These are phyloP conservation scores for Harmothoe impar DNA, from an alignment of 2,888 invertebrate genomes.

Conservation along the genomic window DNA sequence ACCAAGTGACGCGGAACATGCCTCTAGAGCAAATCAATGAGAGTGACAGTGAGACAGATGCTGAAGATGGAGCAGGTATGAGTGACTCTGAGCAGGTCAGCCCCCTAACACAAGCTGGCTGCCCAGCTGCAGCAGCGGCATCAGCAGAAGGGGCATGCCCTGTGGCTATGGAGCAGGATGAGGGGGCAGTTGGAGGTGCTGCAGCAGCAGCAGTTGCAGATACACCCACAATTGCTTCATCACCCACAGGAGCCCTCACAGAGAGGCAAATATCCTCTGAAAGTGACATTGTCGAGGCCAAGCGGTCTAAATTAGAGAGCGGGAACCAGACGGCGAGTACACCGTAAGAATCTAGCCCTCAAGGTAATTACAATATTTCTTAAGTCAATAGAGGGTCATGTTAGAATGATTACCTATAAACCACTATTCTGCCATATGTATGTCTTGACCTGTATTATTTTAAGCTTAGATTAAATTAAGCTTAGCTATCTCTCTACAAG, in stretches of 20 bases:
- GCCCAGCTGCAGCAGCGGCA: not conserved
- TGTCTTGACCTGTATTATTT: too few species aligned
- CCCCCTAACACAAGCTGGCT: not conserved
- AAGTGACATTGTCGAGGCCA: slow-evolving; percentile 51
- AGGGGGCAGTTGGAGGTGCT: not conserved
- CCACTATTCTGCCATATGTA: too few species aligned
- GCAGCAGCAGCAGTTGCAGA: slow-evolving; percentile 26
- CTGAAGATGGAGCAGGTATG: not conserved
- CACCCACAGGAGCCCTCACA: slow-evolving; percentile 32
- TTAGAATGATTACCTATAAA: too few species aligned
- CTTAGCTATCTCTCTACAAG: too few species aligned
- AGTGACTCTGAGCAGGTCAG: not conserved
- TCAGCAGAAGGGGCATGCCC: not conserved
- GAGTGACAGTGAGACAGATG: slow-evolving; percentile 6
- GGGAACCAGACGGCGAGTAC: not conserved
- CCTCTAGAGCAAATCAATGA: slow-evolving; percentile 50
- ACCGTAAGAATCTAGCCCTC: not conserved
- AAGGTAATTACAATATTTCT: not conserved
- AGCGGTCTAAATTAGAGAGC: slow-evolving; percentile 37
- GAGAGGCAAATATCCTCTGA: slow-evolving; percentile 26
- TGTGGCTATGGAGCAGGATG: slow-evolving; percentile 44
- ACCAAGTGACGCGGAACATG: slow-evolving; percentile 19
- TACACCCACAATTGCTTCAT: slow-evolving; percentile 1
- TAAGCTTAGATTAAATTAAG: too few species aligned
- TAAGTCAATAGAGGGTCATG: too few species aligned